A percentile compares a stretch with the other conserved stretches of the same genome.
Evolutionary conservation across 2,888 invertebrate species (phyloP).

Genomic region (Rhagonycha lutea): DNA sequence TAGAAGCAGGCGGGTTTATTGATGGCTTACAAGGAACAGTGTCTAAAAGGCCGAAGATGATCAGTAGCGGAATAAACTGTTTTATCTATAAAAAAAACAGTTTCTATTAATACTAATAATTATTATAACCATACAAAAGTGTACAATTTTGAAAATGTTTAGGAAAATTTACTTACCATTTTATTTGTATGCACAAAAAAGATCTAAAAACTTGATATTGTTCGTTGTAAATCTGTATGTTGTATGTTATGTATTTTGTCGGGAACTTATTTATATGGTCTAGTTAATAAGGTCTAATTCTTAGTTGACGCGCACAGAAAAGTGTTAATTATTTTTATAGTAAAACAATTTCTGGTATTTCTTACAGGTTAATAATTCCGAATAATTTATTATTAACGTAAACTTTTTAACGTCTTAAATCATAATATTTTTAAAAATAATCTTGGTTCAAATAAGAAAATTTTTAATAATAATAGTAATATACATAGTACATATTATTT

Average conservation of each 20-base stretch:
- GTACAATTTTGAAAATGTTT: background rate
- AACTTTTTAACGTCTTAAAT: background rate
- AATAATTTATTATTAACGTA: background rate
- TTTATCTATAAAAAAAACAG: constrained; percentile 10
- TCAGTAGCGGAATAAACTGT: background rate
- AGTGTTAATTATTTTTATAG: constrained; percentile 17
- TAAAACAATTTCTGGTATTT: background rate
- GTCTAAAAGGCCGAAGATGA: background rate
- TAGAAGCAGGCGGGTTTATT: constrained; percentile 51
- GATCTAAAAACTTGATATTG: background rate
- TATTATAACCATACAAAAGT: background rate
- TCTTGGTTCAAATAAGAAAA: background rate
- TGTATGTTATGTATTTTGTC: background rate
- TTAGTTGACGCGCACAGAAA: constrained; percentile 21
- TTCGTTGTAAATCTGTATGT: background rate
- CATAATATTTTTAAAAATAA: background rate
- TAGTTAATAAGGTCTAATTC: constrained; percentile 26
- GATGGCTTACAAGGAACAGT: background rate
- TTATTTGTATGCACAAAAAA: background rate
- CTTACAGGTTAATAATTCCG: background rate
- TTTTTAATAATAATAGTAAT: background rate
- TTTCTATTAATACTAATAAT: background rate
- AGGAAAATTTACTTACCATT: background rate
- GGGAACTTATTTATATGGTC: constrained; percentile 15
- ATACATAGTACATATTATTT: background rate